These are phyloP conservation scores for Lepisosteus osseus DNA, from an alignment of 2,113 vertebrate species.

Conservation along the genomic window DNA sequence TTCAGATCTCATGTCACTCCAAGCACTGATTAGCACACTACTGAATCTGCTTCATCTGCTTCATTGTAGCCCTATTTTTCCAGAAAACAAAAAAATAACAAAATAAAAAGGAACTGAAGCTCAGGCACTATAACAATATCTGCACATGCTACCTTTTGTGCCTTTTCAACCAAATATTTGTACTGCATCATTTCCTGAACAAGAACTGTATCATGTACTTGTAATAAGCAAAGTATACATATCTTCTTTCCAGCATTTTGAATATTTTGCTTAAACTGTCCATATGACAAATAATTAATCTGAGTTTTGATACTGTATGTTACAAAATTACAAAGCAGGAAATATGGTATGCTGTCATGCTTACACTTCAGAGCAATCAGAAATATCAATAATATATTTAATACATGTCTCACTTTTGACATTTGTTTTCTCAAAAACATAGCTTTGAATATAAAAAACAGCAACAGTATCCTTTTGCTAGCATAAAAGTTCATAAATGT, in stretches of 20 bases:
- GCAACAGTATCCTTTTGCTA: no score
- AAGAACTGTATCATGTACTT: not conserved
- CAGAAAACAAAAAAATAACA: not conserved
- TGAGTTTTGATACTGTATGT: not conserved
- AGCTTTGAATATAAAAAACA: no score
- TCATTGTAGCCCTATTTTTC: not conserved
- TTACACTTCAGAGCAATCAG: no score
- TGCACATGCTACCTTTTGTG: not conserved
- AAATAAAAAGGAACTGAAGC: not conserved
- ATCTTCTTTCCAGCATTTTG: not conserved
- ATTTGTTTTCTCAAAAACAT: no score
- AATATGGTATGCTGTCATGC: no score
- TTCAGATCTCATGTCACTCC: no score
- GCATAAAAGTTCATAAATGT: no score
- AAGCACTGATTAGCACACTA: no score
- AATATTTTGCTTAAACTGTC: not conserved
- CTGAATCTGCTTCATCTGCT: no score
- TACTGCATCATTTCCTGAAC: not conserved
- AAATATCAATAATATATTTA: no score
- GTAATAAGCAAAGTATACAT: not conserved
- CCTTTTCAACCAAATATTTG: no score
- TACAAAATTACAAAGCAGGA: not conserved
- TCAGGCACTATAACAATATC: not conserved
- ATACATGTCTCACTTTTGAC: no score
- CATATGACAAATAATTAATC: not conserved